Evolutionary conservation across 2,888 invertebrate species (phyloP).

Genomic region (Linnaemya tessellans): DNA sequence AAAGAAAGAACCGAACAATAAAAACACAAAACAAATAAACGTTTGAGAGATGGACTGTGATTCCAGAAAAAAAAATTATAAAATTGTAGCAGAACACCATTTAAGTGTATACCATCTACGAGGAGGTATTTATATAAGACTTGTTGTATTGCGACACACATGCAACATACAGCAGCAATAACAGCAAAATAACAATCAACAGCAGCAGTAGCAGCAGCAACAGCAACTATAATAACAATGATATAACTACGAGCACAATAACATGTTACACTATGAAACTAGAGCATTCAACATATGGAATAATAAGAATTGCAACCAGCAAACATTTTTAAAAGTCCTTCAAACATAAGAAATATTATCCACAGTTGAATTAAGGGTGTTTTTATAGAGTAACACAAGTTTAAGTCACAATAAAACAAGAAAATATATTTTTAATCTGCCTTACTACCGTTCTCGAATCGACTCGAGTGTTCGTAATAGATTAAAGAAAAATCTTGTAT

Average conservation of each 20-base stretch:
- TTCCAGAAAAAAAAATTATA: conserved; percentile 8
- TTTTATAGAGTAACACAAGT: too few species aligned
- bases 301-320: conserved; percentile 25
- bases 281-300: not conserved
- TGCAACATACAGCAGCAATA: conserved; percentile 69
- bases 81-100: conserved; percentile 43
- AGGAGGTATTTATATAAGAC: conserved; percentile 2
- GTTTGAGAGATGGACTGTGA: conserved; percentile 56
- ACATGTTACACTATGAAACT: conserved; percentile 43
- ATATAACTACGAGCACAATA: conserved; percentile 49
- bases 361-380: too few species aligned
- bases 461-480: too few species aligned
- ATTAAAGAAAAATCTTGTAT: too few species aligned
- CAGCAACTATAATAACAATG: conserved; percentile 39
- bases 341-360: too few species aligned
- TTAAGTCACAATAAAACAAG: too few species aligned
- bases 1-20: not conserved
- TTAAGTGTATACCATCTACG: conserved; percentile 34
- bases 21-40: conserved; percentile 1
- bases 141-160: conserved; percentile 61
- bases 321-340: not conserved
- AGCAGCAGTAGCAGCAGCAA: conserved; percentile 18
- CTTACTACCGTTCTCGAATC: too few species aligned
- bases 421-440: too few species aligned
- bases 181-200: conserved; percentile 57